Base-by-base conservation (phyloP, 2,888 invertebrate genomes). In the Lepeophtheirus nordmannii region DNA sequence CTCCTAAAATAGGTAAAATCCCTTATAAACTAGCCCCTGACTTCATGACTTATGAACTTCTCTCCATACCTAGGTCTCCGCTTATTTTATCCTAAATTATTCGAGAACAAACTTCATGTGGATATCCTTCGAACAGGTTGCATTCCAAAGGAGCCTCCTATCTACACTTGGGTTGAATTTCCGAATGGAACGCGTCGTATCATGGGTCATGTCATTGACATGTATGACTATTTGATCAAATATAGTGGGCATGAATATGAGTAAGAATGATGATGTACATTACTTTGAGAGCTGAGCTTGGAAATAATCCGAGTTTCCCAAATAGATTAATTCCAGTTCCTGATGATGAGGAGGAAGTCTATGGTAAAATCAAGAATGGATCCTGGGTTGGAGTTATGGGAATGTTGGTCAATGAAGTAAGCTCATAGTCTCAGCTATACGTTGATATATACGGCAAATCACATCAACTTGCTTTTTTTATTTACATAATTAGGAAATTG, bases 191-290 rank as follows among this genome's bases (percentile, higher is more conserved):
- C 53, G 8, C 53, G 53, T 14, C 14, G 53, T 5, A 17, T 46
- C 53, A 46, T 46, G 53, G 53, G 53, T n/a, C 17, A 46, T 46
- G 53, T 46, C n/a, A 46, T 46, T 17, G 53, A 46, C 8, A 46
- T 46, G 53, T 46, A 46, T 46, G 53, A 46, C 53, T 46, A 46
- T 17, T n/a, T 46, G 17, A 8, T 46, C 14, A 5, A 1, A 8
- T 46, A 46, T 17, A 46, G 53, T 46, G 53, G 53, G 8, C 2
- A 46, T 46, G 17, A 14, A 46, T 46, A 46, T 17, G 17, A 5
- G 53, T 46, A 8, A 46, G 53, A 1, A 46, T 5, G 2, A 46
- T 46, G 2, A 46, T 46, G 17, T 46, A n/a, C 2, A 46, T 14
- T 46, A n/a, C 8, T 46, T n/a, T 17, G 53, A 46, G 30, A 7